phyloP scores from a whole-genome alignment of 2,888 invertebrate genomes.

The Chymomyza caudatula region DNA sequence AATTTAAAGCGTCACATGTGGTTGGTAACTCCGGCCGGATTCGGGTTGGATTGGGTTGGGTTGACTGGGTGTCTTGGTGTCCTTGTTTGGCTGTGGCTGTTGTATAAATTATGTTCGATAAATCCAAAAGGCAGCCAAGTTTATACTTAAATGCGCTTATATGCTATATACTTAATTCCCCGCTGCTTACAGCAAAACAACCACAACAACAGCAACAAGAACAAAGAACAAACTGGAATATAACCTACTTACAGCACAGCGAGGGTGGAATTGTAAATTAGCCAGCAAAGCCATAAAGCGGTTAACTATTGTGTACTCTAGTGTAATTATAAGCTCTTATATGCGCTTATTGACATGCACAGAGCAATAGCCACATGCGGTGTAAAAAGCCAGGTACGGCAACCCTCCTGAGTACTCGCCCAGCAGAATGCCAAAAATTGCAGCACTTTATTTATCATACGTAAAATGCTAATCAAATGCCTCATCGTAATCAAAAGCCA shows the following conservation, averaged over 20 bases:
- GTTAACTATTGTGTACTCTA: neutral
- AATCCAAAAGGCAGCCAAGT: neutral
- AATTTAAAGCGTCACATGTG: slow-evolving; percentile 47
- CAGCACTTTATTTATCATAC: slow-evolving; percentile 30
- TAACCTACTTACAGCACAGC: neutral
- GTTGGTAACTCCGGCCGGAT: slow-evolving; percentile 12
- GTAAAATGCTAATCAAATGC: slow-evolving; percentile 29
- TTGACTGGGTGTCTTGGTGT: too few relatives aligned
- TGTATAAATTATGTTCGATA: slow-evolving; percentile 1
- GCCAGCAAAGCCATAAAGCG: neutral
- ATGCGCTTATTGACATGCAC: slow-evolving; percentile 42
- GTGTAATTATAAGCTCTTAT: slow-evolving; percentile 15
- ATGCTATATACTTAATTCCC: neutral
- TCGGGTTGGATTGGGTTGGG: too few relatives aligned
- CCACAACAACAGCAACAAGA: too few relatives aligned
- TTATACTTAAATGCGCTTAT: neutral
- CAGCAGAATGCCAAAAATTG: neutral
- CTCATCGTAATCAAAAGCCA: neutral
- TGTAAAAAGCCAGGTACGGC: slow-evolving; percentile 16
- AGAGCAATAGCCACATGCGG: neutral
- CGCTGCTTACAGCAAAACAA: too few relatives aligned
- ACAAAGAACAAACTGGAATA: too few relatives aligned
- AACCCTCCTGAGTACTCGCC: neutral
- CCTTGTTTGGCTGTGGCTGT: neutral
- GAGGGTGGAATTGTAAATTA: neutral